A percentile compares a stretch with the other conserved stretches of the same genome.
Evolutionary conservation across 2,113 vertebrate species (phyloP).

Genomic region (Planiliza haematocheilus): DNA sequence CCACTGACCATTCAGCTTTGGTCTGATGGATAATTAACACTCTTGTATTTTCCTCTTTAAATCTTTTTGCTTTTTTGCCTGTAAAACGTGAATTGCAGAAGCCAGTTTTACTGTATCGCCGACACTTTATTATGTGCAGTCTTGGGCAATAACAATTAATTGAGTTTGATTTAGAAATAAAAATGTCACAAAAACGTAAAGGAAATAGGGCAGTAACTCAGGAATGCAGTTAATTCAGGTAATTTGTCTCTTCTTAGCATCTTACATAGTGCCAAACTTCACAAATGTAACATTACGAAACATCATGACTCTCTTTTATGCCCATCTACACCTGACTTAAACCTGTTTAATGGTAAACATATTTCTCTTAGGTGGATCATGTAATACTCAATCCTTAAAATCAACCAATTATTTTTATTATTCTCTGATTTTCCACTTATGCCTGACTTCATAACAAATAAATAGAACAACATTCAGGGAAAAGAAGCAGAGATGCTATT

Average conservation of each 20-base stretch:
- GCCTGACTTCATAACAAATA: background rate
- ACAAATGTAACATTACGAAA: too few relatives aligned
- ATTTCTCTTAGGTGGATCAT: background rate
- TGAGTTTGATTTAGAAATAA: background rate
- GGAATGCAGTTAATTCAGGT: background rate
- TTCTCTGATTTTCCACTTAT: background rate
- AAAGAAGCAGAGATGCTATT: background rate
- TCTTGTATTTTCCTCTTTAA: background rate
- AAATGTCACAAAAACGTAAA: constrained; percentile 3
- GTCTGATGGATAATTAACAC: background rate
- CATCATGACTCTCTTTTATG: background rate
- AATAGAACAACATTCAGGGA: constrained; percentile 1
- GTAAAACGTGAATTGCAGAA: background rate
- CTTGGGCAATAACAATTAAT: background rate
- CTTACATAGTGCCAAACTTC: too few relatives aligned
- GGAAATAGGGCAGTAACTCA: background rate
- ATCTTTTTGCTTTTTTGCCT: constrained; percentile 15
- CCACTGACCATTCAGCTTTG: background rate
- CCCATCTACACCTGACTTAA: background rate
- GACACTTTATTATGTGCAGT: background rate
- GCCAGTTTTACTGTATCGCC: background rate
- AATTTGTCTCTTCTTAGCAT: background rate
- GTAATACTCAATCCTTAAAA: background rate
- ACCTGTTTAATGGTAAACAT: background rate
- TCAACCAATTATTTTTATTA: background rate